Evolutionary conservation across 2,113 vertebrate genomes (phyloP).

Genomic region (Chaetura pelagica): DNA sequence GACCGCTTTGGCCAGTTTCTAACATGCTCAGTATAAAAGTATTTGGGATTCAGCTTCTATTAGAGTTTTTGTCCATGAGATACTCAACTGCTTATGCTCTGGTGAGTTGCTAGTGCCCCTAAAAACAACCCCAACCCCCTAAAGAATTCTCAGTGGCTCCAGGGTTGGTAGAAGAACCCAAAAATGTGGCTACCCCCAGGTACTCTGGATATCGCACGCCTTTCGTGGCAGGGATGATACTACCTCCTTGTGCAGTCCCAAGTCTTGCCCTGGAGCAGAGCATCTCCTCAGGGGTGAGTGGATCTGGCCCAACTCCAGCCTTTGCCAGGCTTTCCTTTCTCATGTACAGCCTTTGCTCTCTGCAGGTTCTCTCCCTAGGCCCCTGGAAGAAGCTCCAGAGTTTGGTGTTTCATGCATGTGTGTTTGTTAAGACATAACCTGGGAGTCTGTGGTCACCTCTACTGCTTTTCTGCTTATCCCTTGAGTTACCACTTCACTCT

Average conservation of each 20-base stretch:
- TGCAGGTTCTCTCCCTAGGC: background rate
- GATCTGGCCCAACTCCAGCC: background rate
- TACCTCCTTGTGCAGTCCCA: background rate
- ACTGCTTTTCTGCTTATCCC: constrained; percentile 2
- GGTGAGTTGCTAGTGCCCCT: background rate
- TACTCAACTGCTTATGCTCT: background rate
- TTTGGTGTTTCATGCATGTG: background rate
- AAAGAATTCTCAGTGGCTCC: background rate
- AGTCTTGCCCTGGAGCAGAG: background rate
- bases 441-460: background rate
- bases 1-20: background rate
- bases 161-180: background rate
- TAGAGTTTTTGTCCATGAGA: background rate
- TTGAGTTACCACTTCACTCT: background rate
- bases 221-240: background rate
- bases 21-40: too few species aligned
- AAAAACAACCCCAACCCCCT: accelerated
- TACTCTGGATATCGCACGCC: background rate
- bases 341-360: background rate
- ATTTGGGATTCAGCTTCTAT: background rate
- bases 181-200: accelerated
- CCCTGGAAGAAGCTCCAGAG: background rate
- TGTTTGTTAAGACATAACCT: background rate
- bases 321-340: background rate
- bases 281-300: background rate